Base-by-base conservation (phyloP, 1,140 invertebrate genomes). In the Planococcus citri region DNA sequence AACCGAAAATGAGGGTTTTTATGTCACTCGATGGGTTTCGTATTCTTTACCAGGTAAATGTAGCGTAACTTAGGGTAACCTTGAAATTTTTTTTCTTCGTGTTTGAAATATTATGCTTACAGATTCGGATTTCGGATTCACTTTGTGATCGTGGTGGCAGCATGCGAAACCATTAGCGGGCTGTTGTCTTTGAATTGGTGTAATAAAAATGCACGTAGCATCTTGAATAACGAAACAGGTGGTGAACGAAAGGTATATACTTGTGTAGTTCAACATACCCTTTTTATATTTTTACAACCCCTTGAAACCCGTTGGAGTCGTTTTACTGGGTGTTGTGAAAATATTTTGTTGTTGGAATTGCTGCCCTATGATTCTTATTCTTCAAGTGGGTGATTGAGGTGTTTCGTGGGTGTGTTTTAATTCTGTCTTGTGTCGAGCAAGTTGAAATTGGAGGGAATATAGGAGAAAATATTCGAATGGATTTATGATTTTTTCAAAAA, bases 1-100 rank as follows among this genome's bases (percentile, higher is more conserved):
- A 27, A 64, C 22, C 60, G 20, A 64, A 64, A 64, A 64, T 64
- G 60, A 64, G 51, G 41, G 25, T 64, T 64, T 64, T 64, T 25
- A 64, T 27, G 60, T 64, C 60, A 25, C 8, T 64, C 2, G 6
- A n/a, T 12, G 29, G 4, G 29, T 33, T 33, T 33, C 3, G 6
- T n/a, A 17, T 51, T 51, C n/a, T 17, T 51, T 51, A 17, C 41
- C 10, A n/a, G 17, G 12, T 20, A 20, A n/a, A 51, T n/a, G 41
- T n/a, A n/a, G 41, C 41, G 17, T 51, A 33, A n/a, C n/a, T n/a
- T n/a, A n/a, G n/a, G 4, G 29, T 33, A 33, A 33, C 29, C 29
- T 33, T 33, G 29, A 33, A 12, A 33, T 33, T 33, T 33, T 33
- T 33, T 33, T 12, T 33, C 12, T n/a, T 51, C 41, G n/a, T n/a